Percentiles rank a stretch among this genome's conserved stretches.
phyloP scores from a whole-genome alignment of 92 coral and sea anemone species.

The Epizoanthus scotinus region DNA sequence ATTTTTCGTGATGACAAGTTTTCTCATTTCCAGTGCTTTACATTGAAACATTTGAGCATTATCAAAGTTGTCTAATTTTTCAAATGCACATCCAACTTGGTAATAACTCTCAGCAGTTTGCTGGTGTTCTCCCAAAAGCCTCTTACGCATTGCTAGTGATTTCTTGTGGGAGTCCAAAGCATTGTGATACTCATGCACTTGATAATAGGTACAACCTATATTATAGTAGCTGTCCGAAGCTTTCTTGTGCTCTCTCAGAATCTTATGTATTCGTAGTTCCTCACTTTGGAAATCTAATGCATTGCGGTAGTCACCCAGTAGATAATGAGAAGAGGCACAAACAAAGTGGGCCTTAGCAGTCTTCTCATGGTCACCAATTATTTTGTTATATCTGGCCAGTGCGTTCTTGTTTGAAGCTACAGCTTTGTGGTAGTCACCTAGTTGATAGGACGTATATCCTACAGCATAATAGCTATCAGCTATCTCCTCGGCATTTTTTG shows the following conservation, averaged over 20 bases:
- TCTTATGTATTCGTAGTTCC: neutral
- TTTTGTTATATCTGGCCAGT: neutral
- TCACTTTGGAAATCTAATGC: neutral
- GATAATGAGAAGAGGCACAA: neutral
- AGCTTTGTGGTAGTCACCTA: neutral
- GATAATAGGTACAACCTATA: neutral
- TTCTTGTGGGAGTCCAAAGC: neutral
- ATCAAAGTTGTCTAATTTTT: neutral
- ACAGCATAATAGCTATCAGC: constrained; percentile 3
- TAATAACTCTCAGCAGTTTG: neutral
- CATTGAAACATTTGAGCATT: neutral
- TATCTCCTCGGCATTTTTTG: neutral
- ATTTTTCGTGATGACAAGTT: no score
- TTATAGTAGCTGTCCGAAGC: neutral
- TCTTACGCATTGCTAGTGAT: neutral
- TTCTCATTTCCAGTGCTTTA: no score
- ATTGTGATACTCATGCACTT: neutral
- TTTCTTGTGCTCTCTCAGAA: neutral
- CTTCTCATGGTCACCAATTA: neutral
- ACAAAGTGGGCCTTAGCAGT: neutral
- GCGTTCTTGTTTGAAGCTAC: neutral
- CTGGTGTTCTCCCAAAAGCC: neutral
- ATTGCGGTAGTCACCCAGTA: neutral
- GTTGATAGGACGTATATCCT: neutral
- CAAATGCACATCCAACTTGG: neutral